These are phyloP conservation scores for Centruroides sculpturatus DNA, from an alignment of 1,140 invertebrate species.

Conservation along the genomic window DNA sequence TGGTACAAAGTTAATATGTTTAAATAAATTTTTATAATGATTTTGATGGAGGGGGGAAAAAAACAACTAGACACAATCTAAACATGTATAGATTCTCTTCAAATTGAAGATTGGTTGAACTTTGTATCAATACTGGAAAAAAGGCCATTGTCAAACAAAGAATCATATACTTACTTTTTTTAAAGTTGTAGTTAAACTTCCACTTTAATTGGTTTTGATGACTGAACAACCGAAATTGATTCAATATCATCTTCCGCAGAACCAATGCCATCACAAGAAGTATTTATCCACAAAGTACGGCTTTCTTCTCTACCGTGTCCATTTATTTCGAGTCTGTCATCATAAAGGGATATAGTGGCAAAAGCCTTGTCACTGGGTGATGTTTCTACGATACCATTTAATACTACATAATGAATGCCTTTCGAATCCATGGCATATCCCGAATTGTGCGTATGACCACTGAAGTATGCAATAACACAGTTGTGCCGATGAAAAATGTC, in stretches of 20 bases:
- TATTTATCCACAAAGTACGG: neutral
- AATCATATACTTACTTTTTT: too few species aligned
- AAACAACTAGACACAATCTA: too few species aligned
- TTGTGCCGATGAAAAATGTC: constrained; percentile 18
- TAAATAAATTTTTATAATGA: too few species aligned
- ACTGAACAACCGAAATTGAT: neutral
- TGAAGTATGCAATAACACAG: constrained; percentile 24
- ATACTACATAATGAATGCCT: constrained; percentile 25
- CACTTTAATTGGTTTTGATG: neutral
- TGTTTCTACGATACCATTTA: constrained; percentile 26
- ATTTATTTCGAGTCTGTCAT: constrained; percentile 14
- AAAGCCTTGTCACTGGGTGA: constrained; percentile 21
- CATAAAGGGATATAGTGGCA: constrained; percentile 24
- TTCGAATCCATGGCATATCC: constrained; percentile 22
- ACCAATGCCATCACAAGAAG: neutral
- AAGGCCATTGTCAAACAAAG: too few species aligned
- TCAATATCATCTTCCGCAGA: neutral
- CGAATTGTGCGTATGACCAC: constrained; percentile 26
- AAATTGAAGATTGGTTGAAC: too few species aligned
- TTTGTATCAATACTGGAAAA: too few species aligned
- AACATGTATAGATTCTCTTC: too few species aligned
- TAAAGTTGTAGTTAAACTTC: neutral
- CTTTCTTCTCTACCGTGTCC: constrained; percentile 18
- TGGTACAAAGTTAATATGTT: too few species aligned
- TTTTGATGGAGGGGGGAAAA: too few species aligned